phyloP scores from a whole-genome alignment of 2,888 invertebrate species.

The Euplagia quadripunctaria region DNA sequence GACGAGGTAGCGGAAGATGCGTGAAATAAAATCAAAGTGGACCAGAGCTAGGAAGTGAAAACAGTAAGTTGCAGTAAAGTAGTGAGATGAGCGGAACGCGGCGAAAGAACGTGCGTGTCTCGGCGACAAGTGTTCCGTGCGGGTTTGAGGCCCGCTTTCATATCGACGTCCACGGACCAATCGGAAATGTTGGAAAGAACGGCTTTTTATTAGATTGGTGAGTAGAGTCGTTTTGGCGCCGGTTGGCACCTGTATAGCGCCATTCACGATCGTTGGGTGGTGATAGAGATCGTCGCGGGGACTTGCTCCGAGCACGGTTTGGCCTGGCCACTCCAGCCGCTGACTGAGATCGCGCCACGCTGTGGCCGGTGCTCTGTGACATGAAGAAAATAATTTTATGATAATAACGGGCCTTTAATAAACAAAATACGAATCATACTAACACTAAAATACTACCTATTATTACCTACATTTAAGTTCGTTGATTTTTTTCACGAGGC shows the following conservation, averaged over 20 bases:
- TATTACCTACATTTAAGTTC: background rate
- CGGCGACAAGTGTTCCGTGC: conserved; percentile 84
- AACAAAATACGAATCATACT: too few relatives aligned
- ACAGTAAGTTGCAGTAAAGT: conserved; percentile 85
- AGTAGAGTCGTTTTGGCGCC: conserved; percentile 63
- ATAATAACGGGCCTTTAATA: background rate
- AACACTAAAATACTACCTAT: background rate
- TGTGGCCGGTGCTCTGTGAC: conserved; percentile 76
- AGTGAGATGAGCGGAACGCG: conserved; percentile 79
- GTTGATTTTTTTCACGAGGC: background rate
- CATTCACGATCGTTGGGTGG: conserved; percentile 90
- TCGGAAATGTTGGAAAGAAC: conserved; percentile 37
- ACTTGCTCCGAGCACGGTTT: conserved; percentile 91
- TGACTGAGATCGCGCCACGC: conserved; percentile 93
- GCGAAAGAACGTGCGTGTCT: conserved; percentile 79
- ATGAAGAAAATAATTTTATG: background rate
- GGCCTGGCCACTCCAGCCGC: conserved; percentile 90
- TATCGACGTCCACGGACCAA: conserved; percentile 64
- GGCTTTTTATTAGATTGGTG: conserved; percentile 52
- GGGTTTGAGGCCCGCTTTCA: conserved; percentile 75
- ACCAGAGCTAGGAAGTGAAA: conserved; percentile 80
- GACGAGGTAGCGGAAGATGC: conserved; percentile 81
- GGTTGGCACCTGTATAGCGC: conserved; percentile 87
- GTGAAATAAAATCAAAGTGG: conserved; percentile 76
- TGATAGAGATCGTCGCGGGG: conserved; percentile 94